phyloP scores from a whole-genome alignment of 2,888 invertebrate species.

The Chorisops tibialis region DNA sequence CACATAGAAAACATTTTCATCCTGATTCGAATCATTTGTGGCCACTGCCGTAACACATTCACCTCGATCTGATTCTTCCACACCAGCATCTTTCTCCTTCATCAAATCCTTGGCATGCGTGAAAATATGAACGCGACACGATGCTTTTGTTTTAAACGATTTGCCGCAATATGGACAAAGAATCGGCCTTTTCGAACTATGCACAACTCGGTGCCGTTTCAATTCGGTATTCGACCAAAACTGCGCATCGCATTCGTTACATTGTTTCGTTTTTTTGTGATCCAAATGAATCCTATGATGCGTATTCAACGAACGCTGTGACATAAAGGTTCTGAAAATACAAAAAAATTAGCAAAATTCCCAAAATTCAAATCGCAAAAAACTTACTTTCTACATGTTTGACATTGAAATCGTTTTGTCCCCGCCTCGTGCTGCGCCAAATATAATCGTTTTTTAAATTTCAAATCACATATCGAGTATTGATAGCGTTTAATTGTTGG shows the following conservation, averaged over 20 bases:
- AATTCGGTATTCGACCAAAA: slow-evolving; percentile 34
- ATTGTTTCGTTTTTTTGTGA: slow-evolving; percentile 32
- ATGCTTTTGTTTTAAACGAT: slow-evolving; percentile 32
- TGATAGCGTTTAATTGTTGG: slow-evolving; percentile 29
- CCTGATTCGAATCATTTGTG: no score
- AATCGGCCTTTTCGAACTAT: slow-evolving; percentile 33
- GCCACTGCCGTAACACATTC: no score
- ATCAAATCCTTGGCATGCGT: slow-evolving; percentile 30
- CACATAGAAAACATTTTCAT: neutral
- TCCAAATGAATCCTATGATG: slow-evolving; percentile 36
- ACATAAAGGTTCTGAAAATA: neutral
- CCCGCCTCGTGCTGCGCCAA: slow-evolving; percentile 35
- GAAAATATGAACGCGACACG: slow-evolving; percentile 34
- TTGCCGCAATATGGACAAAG: slow-evolving; percentile 35
- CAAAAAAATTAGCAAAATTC: neutral
- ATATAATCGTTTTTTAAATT: slow-evolving; percentile 31
- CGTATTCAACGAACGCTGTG: slow-evolving; percentile 29
- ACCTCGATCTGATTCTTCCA: no score
- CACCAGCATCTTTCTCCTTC: neutral
- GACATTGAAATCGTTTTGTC: slow-evolving; percentile 36
- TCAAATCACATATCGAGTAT: slow-evolving; percentile 36
- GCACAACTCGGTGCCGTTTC: slow-evolving; percentile 34
- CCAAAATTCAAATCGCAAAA: neutral
- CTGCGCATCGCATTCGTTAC: slow-evolving; percentile 33
- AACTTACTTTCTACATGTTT: slow-evolving; percentile 37